Conservation (phyloP, 2,113 vertebrate species). For the Verasper variegatus region DNA sequence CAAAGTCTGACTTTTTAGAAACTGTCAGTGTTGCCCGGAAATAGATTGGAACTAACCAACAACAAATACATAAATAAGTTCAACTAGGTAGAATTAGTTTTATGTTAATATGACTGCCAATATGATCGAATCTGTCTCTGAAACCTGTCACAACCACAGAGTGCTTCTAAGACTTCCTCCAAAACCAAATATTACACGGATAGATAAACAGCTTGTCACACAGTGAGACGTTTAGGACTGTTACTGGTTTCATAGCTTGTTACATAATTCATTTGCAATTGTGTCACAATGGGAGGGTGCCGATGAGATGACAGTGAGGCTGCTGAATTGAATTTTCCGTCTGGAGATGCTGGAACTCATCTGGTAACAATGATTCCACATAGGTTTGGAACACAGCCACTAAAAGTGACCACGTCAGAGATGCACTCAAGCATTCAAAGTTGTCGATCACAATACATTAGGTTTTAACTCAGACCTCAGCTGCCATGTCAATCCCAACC, state of each 20-base stretch:
- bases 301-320: background rate
- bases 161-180: background rate
- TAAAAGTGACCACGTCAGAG: background rate
- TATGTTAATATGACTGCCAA: background rate
- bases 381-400: too few species aligned
- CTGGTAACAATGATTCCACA: too few species aligned
- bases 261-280: background rate
- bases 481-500: too few species aligned
- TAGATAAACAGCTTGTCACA: background rate
- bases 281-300: background rate
- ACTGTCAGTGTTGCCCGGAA: background rate
- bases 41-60: background rate
- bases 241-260: background rate
- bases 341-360: too few species aligned
- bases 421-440: background rate
- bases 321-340: background rate
- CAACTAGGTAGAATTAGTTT: background rate
- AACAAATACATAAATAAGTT: background rate
- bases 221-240: background rate
- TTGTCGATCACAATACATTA: too few species aligned
- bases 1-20: background rate
- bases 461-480: too few species aligned
- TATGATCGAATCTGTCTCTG: background rate
- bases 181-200: background rate
- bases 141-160: background rate